phyloP scores from a whole-genome alignment of 1,140 invertebrate species.

The Neodiprion virginianus region DNA sequence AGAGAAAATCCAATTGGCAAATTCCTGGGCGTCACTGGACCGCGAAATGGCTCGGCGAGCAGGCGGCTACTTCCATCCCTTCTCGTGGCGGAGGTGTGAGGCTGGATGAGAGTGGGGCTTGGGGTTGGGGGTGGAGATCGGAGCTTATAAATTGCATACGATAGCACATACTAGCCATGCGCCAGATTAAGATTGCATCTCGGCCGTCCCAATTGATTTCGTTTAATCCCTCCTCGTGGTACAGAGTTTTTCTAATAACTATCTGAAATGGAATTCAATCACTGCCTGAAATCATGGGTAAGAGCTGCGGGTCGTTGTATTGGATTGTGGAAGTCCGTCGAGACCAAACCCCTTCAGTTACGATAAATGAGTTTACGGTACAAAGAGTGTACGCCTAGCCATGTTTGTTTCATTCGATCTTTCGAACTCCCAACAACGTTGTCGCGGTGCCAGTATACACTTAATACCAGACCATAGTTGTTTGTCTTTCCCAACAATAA shows the following conservation, averaged over 20 bases:
- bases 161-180: constrained; percentile 43
- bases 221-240: constrained; percentile 37
- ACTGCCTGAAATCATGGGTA: no score
- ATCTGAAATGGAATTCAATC: not conserved
- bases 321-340: not conserved
- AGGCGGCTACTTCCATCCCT: constrained; percentile 51
- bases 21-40: constrained; percentile 59
- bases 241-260: not conserved
- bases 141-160: constrained; percentile 58
- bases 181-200: constrained; percentile 47
- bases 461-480: not conserved
- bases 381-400: no score
- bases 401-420: not conserved
- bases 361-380: no score
- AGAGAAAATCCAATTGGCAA: constrained; percentile 60
- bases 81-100: constrained; percentile 29
- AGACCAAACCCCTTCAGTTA: no score
- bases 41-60: constrained; percentile 56
- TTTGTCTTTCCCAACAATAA: constrained; percentile 3
- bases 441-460: not conserved
- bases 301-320: no score
- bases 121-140: constrained; percentile 42
- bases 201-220: constrained; percentile 50
- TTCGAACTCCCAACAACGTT: not conserved
- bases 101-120: constrained; percentile 20